Percentiles rank a stretch among this genome's conserved stretches.
These are phyloP conservation scores for Penaeus chinensis DNA, from an alignment of 1,140 invertebrate species.

Conservation along the genomic window DNA sequence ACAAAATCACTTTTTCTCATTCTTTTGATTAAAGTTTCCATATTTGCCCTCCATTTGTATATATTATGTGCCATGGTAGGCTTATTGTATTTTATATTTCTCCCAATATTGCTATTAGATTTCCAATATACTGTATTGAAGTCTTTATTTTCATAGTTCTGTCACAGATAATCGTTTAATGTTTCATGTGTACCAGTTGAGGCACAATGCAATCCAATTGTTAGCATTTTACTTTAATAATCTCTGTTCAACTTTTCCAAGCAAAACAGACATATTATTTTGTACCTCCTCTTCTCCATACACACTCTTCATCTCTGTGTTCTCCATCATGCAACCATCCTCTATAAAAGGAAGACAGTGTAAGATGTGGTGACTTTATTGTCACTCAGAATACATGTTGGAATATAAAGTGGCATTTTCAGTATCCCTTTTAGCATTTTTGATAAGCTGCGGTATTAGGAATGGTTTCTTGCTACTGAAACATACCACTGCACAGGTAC, in stretches of 20 bases:
- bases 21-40: constrained; percentile 14
- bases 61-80: constrained; percentile 54
- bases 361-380: constrained; percentile 51
- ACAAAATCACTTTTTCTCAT: constrained; percentile 3
- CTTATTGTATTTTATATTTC: constrained; percentile 26
- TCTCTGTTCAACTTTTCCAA: constrained; percentile 22
- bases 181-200: not conserved
- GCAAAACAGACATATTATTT: constrained; percentile 23
- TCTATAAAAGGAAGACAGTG: constrained; percentile 50
- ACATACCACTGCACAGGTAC: not conserved
- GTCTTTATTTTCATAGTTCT: constrained; percentile 18
- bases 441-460: too few relatives aligned
- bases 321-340: constrained; percentile 51
- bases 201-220: constrained; percentile 47
- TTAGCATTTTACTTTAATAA: constrained; percentile 47
- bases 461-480: not conserved
- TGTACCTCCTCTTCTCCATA: constrained; percentile 15
- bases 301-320: constrained; percentile 4
- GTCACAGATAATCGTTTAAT: too few relatives aligned
- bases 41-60: constrained; percentile 23
- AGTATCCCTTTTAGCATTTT: too few relatives aligned
- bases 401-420: constrained; percentile 33
- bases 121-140: constrained; percentile 10
- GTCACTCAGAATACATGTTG: constrained; percentile 57
- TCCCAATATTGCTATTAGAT: not conserved